Evolutionary conservation across 1,140 invertebrate species (phyloP).

Genomic region (Trachelipus rathkii): DNA sequence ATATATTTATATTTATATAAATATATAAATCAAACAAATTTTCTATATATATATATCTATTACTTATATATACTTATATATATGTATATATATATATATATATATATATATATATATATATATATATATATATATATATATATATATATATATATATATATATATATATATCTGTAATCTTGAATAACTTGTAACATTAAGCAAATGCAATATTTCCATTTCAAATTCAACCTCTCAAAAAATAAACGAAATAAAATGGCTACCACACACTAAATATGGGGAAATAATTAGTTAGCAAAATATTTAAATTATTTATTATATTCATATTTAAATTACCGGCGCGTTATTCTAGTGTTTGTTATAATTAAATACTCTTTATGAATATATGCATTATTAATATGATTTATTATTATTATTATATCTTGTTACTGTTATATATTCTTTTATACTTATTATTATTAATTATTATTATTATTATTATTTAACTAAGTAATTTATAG

Average conservation of each 20-base stretch:
- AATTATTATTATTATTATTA: no score
- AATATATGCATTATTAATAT: conserved; percentile 27
- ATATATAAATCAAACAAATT: no score
- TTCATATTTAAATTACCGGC: not conserved
- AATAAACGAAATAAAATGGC: not conserved
- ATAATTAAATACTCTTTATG: conserved; percentile 28
- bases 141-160: no score
- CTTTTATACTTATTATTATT: no score
- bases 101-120: conserved; percentile 18
- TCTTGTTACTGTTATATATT: no score
- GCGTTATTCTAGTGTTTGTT: conserved; percentile 16
- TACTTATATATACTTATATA: not conserved
- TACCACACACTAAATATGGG: not conserved
- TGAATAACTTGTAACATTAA: not conserved
- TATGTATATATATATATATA: conserved; percentile 6
- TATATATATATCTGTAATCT: no score
- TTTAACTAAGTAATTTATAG: no score
- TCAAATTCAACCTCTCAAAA: not conserved
- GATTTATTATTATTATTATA: no score
- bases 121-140: conserved; percentile 7
- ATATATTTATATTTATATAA: not conserved
- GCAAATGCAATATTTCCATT: conserved; percentile 17
- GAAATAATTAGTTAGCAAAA: not conserved
- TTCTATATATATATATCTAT: no score
- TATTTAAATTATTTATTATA: conserved; percentile 8